Base-by-base conservation (phyloP, 1,140 invertebrate species). In the Listronotus oregonensis region DNA sequence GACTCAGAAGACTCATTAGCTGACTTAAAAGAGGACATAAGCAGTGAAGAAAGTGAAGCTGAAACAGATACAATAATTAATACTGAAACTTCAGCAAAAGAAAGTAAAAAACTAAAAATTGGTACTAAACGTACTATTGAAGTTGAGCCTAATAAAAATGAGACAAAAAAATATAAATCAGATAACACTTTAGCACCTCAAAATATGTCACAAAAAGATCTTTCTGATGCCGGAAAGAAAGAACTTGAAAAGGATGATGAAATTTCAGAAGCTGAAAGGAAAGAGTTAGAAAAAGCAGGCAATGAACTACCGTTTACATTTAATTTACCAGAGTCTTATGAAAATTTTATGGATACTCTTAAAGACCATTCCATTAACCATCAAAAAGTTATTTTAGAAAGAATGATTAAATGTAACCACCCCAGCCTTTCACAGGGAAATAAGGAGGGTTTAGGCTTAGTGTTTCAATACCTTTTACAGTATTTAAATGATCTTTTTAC, bases 401-500 rank as follows among this genome's bases (percentile, higher is more conserved):
- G 93, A 71, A 87, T 96, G 68, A 89, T 95, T 44, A 94, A 94
- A 81, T 91, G 87, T 69, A 91, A 93, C 80, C 89, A 95, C 78
- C 89, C 89, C 37, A 89, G 89, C 74, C 77, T 94, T 46, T 84
- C 84, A 15, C 85, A 86, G 67, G 85, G 84, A 11, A 95, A 95
- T 73, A 92, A 91, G 76, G 85, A 88, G 47, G 88, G 90, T 75
- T 81, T 95, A 27, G 85, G 86, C 32, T 83, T 84, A 69, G 76
- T 95, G 9, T 93, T 89, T 77, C 84, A 83, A 0, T 88, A 89
- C 73, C 72, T 95, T 52, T 74, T 96, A 34, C 89, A 94, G 75
- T 87, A 90, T 75, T 73, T 92, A 14, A 85, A 92, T 74, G 88
- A 91, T 70, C 73, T 85, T 39, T 79, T 85, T 61, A 76, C 80